Conservation (phyloP, 2,113 vertebrate genomes). For the Glareola pratincola region DNA sequence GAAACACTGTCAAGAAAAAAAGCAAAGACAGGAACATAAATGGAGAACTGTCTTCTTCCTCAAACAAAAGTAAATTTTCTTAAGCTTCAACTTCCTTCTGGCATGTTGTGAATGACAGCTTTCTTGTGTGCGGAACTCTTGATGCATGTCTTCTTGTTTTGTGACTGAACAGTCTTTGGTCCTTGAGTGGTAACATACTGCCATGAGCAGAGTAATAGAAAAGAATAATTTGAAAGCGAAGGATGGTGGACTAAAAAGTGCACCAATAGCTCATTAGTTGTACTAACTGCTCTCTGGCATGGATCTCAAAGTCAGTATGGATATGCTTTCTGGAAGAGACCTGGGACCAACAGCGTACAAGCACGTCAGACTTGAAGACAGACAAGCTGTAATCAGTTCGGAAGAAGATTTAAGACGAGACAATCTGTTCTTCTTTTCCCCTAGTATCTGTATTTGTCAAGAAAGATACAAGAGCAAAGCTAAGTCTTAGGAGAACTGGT, state of each 20-base stretch:
- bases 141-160: not conserved
- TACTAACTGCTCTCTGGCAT: not conserved
- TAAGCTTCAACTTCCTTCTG: not conserved
- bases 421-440: not conserved
- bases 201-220: not conserved
- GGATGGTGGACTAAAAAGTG: not conserved
- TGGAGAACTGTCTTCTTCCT: not conserved
- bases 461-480: not conserved
- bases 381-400: not conserved
- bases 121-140: not conserved
- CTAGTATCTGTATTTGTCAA: not conserved
- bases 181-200: not conserved
- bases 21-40: not conserved
- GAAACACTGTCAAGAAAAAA: not conserved
- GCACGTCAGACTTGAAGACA: not conserved
- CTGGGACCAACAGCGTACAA: not conserved
- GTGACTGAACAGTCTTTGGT: not conserved
- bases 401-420: not conserved
- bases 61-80: not conserved
- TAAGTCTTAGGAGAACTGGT: not conserved
- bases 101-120: rapidly evolving
- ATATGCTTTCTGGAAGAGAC: not conserved
- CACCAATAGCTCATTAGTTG: not conserved
- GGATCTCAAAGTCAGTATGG: not conserved
- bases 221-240: not conserved